A percentile compares a stretch with the other conserved stretches of the same genome.
Evolutionary conservation across 2,888 invertebrate species (phyloP).

Genomic region (Diachrysia chrysitis): DNA sequence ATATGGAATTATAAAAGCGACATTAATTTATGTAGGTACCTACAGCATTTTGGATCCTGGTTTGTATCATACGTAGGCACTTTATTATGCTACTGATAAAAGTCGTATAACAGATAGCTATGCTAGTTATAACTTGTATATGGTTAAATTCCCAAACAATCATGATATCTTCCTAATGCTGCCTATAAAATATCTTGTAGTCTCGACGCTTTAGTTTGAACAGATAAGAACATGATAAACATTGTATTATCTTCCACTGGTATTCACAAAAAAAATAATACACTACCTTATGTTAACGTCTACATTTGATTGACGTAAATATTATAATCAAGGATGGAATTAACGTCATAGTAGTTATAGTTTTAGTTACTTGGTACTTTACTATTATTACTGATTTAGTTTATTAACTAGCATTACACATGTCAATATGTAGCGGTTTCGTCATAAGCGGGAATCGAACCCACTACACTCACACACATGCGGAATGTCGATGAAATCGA

Average conservation of each 20-base stretch:
- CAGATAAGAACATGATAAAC: background rate
- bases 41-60: background rate
- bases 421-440: too few relatives aligned
- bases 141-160: constrained; percentile 1
- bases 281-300: background rate
- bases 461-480: too few relatives aligned
- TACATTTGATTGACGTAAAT: too few relatives aligned
- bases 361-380: too few relatives aligned
- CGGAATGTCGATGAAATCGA: too few relatives aligned
- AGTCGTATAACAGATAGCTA: background rate
- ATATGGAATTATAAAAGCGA: too few relatives aligned
- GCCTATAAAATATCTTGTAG: constrained; percentile 3
- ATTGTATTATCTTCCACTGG: background rate
- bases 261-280: background rate
- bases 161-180: background rate
- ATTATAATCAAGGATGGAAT: too few relatives aligned
- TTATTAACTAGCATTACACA: too few relatives aligned
- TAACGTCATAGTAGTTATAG: too few relatives aligned
- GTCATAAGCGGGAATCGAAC: too few relatives aligned
- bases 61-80: background rate
- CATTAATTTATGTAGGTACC: background rate
- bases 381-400: too few relatives aligned
- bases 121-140: constrained; percentile 4
- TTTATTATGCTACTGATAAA: constrained; percentile 1
- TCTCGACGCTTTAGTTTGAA: background rate